Evolutionary conservation across 1,140 invertebrate species (phyloP), one percentile per base, ranked within the genome.

Genomic region (Gonioctena quinquepunctata): DNA sequence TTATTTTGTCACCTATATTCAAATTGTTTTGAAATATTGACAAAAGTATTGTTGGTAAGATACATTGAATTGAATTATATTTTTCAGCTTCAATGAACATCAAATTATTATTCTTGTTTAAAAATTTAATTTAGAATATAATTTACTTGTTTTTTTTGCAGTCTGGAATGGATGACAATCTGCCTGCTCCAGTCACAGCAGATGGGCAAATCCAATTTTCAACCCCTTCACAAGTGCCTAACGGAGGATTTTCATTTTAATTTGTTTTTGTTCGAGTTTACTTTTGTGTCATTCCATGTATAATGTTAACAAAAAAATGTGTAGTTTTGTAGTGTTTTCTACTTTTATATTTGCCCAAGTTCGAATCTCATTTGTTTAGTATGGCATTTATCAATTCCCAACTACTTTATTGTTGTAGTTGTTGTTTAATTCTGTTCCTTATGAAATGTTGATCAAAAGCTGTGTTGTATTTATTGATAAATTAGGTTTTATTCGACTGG

Each of bases 161-260:
- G 68, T 63, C 6, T 56, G 52, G 59, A 16, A 50, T 11, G 42
- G 72, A 76, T 11, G 71, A 76, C n/a, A 59, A 59, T 7, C 62
- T 72, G 48, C 70, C 71, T 13, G 49, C 52, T 25, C 69, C 73
- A 7, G 21, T 42, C 7, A 71, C 68, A 3, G 68, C 75, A 54
- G 78, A 71, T 56, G 78, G 78, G 7, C 75, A 81, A 69, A 76
- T 79, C 7, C 48, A 62, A n/a, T 79, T 79, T 59, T 19, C 71
- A 22, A 59, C 48, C 13, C n/a, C 61, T n/a, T 60, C 49, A n/a
- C 68, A 79, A 61, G 70, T 79, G 71, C 79, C 78, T 11, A 78
- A 69, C 33, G 79, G 78, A 62, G 77, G 76, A 26, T 82, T 82
- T 60, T 74, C 70, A 2, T 82, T 81, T 73, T 79, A 76, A 74